phyloP scores from a whole-genome alignment of 2,113 vertebrate species.

The Archocentrus centrarchus region DNA sequence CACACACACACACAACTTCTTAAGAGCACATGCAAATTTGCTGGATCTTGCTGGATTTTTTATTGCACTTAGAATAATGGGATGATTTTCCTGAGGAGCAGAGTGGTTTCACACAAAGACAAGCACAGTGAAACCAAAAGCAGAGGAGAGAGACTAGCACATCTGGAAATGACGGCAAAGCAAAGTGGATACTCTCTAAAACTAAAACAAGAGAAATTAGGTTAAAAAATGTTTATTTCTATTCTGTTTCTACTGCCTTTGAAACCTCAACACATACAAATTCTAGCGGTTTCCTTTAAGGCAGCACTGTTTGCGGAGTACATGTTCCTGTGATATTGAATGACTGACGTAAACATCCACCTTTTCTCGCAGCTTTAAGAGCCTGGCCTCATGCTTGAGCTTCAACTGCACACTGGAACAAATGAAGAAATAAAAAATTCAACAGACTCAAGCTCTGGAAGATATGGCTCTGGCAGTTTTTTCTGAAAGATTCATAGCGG shows the following conservation, averaged over 20 bases:
- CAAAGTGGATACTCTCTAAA: background rate
- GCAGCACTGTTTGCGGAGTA: constrained; percentile 20
- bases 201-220: background rate
- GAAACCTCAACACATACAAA: background rate
- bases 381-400: background rate
- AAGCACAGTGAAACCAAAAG: background rate
- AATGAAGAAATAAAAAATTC: constrained; percentile 71
- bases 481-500: constrained; percentile 78
- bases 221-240: background rate
- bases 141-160: background rate
- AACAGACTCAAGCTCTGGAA: constrained; percentile 57
- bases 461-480: constrained; percentile 56
- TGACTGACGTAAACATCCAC: background rate
- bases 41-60: background rate
- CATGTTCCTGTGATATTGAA: constrained; percentile 12
- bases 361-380: constrained; percentile 18
- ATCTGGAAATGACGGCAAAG: background rate
- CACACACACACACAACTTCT: no score
- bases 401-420: constrained; percentile 33
- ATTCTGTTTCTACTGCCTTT: background rate
- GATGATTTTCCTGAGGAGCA: rapidly evolving
- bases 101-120: background rate
- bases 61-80: constrained; percentile 3
- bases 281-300: constrained; percentile 16
- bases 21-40: background rate